A percentile compares a stretch with the other conserved stretches of the same genome.
phyloP scores from a whole-genome alignment of 1,140 invertebrate genomes.

The Rhyzopertha dominica region DNA sequence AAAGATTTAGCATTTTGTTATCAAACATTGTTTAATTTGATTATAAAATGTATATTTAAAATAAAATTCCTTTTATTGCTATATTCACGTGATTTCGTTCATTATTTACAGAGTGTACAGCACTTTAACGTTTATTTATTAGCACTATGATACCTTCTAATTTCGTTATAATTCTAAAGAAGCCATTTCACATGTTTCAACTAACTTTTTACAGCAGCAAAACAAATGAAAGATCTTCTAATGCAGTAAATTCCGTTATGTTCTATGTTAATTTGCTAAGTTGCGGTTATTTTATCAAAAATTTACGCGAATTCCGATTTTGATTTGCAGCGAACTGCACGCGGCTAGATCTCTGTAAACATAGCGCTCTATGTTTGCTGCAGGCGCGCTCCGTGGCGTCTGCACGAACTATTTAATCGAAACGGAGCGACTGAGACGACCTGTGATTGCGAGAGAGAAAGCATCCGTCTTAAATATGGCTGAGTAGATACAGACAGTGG shows the following conservation, averaged over 20 bases:
- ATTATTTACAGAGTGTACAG: not conserved
- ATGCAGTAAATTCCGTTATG: no score
- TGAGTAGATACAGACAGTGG: constrained; percentile 29
- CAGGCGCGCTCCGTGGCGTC: no score
- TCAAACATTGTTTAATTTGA: constrained; percentile 27
- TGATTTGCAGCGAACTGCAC: no score
- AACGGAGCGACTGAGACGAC: constrained; percentile 17
- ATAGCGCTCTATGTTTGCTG: no score
- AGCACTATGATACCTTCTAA: not conserved
- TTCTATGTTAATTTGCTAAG: no score
- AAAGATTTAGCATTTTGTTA: constrained; percentile 28
- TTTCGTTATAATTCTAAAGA: not conserved
- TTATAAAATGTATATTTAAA: constrained; percentile 24
- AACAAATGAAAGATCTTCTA: no score
- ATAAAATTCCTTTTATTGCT: constrained; percentile 1
- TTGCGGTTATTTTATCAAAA: no score
- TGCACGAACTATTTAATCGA: constrained; percentile 25
- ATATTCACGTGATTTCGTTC: not conserved
- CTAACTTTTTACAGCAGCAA: not conserved
- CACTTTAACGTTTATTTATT: not conserved
- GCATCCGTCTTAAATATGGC: constrained; percentile 33
- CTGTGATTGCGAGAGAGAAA: constrained; percentile 14
- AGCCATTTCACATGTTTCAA: not conserved
- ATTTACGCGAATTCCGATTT: no score
- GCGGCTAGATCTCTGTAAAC: no score